phyloP scores from a whole-genome alignment of 1,140 invertebrate species.

The Lucilia cuprina region DNA sequence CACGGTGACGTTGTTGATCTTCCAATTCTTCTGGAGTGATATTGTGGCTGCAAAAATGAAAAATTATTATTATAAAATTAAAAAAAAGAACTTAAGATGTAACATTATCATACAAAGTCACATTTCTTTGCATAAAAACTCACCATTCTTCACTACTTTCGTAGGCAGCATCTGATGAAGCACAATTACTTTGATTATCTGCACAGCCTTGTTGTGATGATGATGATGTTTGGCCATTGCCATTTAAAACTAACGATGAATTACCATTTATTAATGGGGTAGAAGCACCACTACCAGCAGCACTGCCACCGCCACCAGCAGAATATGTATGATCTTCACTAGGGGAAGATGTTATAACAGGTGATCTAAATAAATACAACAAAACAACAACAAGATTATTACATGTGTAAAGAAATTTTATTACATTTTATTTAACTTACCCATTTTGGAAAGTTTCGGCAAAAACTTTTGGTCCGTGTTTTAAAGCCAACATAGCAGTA shows the following conservation, averaged over 20 bases:
- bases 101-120: no score
- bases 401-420: no score
- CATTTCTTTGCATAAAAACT: no score
- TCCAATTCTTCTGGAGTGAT: slow-evolving; percentile 67
- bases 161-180: slow-evolving; percentile 64
- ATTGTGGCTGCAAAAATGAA: slow-evolving; percentile 49
- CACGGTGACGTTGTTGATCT: slow-evolving; percentile 77
- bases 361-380: slow-evolving; percentile 48
- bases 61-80: no score
- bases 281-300: slow-evolving; percentile 56
- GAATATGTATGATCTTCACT: slow-evolving; percentile 84
- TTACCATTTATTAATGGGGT: slow-evolving; percentile 46
- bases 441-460: slow-evolving; percentile 59
- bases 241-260: slow-evolving; percentile 41
- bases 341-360: slow-evolving; percentile 75
- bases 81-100: no score
- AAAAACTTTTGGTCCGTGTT: slow-evolving; percentile 71
- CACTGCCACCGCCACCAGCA: slow-evolving; percentile 60
- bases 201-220: slow-evolving; percentile 37
- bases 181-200: slow-evolving; percentile 57
- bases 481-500: slow-evolving; percentile 81
- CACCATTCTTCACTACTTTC: slow-evolving; percentile 67
- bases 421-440: slow-evolving; percentile 41
- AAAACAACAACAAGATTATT: not conserved
- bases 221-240: slow-evolving; percentile 43